phyloP scores from a whole-genome alignment of 1,140 invertebrate species.

The Zaprionus vittiger region DNA sequence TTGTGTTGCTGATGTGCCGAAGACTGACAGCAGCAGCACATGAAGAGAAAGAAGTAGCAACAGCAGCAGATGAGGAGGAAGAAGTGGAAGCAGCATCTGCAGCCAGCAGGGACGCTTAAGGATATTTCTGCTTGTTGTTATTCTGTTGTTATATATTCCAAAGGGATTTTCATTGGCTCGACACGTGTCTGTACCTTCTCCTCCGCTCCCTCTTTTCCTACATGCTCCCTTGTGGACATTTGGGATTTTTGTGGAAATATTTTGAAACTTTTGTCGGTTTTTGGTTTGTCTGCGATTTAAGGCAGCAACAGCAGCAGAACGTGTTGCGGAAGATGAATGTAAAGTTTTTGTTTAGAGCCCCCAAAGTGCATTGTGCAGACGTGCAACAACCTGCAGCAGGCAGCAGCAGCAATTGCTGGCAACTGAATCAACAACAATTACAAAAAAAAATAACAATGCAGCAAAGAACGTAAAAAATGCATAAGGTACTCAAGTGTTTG shows the following conservation, averaged over 20 bases:
- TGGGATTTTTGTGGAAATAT: constrained; percentile 54
- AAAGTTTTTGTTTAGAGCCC: constrained; percentile 40
- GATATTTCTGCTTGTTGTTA: constrained; percentile 11
- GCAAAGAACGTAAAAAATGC: constrained; percentile 60
- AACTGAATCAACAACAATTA: constrained; percentile 52
- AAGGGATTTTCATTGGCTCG: constrained; percentile 67
- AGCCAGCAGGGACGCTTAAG: constrained; percentile 24
- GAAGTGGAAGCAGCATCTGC: not conserved
- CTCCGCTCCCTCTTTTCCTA: not conserved
- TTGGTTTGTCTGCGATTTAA: not conserved
- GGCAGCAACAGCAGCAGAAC: constrained; percentile 52
- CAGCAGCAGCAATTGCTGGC: constrained; percentile 35
- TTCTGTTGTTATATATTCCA: constrained; percentile 39
- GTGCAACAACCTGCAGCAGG: constrained; percentile 65
- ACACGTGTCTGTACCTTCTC: constrained; percentile 6
- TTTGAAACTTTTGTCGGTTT: constrained; percentile 55
- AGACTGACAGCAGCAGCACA: constrained; percentile 24
- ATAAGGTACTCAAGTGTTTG: constrained; percentile 69
- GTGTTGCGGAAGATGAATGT: constrained; percentile 29
- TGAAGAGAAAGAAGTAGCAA: not conserved
- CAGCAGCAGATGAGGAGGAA: not conserved
- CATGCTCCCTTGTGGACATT: constrained; percentile 32
- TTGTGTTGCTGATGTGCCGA: constrained; percentile 20
- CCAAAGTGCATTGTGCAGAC: constrained; percentile 69
- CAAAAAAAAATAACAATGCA: constrained; percentile 49